Base-by-base conservation (phyloP, 2,113 vertebrate species). In the Campylomormyrus tamandua region DNA sequence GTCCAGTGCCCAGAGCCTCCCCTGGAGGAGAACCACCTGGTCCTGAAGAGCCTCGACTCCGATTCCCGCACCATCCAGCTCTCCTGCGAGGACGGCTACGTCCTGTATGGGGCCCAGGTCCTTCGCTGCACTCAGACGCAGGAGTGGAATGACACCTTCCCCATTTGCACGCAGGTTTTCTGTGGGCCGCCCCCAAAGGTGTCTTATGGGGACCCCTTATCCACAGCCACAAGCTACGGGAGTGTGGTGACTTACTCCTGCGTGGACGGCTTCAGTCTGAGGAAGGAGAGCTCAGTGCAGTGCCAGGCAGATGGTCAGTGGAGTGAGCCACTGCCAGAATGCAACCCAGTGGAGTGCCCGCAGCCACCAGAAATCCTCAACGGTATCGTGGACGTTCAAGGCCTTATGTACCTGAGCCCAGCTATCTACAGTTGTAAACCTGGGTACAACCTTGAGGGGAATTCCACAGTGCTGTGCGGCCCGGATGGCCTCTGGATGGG, bases 391-490 rank as follows among this genome's bases (percentile, higher is more conserved):
- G 98, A 99, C 31, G 97, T 99, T 6, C 98, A 99, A 92, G 98
- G 98, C n/a, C 96, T 99, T 83, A 97, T 97, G 92, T 99, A 98
- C 92, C 97, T 99, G 87, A 99, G 97, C 94, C 98, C 97, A 87
- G 98, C 98, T 0, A 94, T 97, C 45, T 99, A 99, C 90, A 97
- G 97, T 2, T 99, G 98, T 91, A 98, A 96, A 90, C 95, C 96
- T 66, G 98, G 98, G 42, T 98, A 97, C 88, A 95, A 97, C 31
- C 92, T 99, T 77, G 91, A 95, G 0, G 98, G 98, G 0, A 98
- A 99, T 87, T 92, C 96, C 1, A 99, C 97, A 5, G 94, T 97
- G 13, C 96, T 99, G 83, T 99, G 98, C 93, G 98, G 98, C 86
- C 97, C 99, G 89, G 96, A 95, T 52, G 98, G 98, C 31, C 93